A percentile compares a stretch with the other conserved stretches of the same genome.
Conservation (phyloP, 2,797 vertebrate genomes). For the Emys orbicularis region DNA sequence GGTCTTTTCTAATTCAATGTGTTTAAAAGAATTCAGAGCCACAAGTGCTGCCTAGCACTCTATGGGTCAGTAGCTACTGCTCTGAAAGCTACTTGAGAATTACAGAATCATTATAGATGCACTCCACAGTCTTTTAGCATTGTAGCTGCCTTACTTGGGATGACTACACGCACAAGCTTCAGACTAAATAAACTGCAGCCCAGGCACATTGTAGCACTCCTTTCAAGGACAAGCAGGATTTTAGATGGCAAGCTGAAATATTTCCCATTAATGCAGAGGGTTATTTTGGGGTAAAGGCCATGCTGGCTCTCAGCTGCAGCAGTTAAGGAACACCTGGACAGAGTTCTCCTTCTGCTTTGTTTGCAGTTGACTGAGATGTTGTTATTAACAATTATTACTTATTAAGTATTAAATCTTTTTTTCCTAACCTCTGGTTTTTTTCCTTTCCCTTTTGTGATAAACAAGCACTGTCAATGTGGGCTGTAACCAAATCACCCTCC, state of each 20-base stretch:
- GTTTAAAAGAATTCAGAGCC: conserved; percentile 28
- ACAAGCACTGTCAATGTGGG: conserved; percentile 72
- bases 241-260: background rate
- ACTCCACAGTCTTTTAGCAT: background rate
- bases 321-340: conserved; percentile 9
- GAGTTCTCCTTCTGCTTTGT: conserved; percentile 42
- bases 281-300: conserved; percentile 41
- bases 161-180: conserved; percentile 23
- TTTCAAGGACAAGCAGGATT: conserved; percentile 37
- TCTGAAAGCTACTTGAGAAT: background rate
- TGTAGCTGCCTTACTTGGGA: conserved; percentile 20
- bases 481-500: conserved; percentile 72
- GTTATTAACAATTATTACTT: conserved; percentile 21
- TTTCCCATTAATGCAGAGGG: conserved; percentile 34
- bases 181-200: conserved; percentile 1
- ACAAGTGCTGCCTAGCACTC: conserved; percentile 30
- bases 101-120: background rate
- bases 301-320: conserved; percentile 39
- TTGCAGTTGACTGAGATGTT: conserved; percentile 6
- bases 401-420: conserved; percentile 65
- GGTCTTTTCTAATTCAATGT: conserved; percentile 14
- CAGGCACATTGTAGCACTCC: conserved; percentile 37
- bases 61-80: background rate
- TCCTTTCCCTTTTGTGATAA: conserved; percentile 65
- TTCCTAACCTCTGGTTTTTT: conserved; percentile 70